Evolutionary conservation across 1,140 invertebrate genomes (phyloP).

Genomic region (Cydia splendana): DNA sequence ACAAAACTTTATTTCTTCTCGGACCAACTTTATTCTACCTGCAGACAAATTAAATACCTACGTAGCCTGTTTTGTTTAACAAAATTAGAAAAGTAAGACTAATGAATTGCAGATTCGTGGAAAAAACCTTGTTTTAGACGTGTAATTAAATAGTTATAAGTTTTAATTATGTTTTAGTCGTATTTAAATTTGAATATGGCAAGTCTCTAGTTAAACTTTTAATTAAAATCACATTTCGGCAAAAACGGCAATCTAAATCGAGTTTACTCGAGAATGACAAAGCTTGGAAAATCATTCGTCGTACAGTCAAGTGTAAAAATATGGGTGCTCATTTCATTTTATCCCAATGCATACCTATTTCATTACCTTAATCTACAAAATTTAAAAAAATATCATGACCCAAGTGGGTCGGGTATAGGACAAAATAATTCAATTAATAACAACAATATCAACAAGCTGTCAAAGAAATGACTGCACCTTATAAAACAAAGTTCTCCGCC

Average conservation of each 20-base stretch:
- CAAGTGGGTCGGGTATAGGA: not conserved
- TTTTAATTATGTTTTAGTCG: not conserved
- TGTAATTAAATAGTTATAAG: not conserved
- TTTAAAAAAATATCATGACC: no score
- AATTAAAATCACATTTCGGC: not conserved
- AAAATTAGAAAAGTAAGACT: not conserved
- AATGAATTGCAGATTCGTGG: slow-evolving; percentile 6
- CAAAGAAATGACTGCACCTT: no score
- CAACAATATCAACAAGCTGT: no score
- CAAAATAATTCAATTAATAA: not conserved
- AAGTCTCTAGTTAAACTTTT: not conserved
- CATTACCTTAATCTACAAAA: no score
- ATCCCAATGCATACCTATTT: no score
- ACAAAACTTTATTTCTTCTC: slow-evolving; percentile 11
- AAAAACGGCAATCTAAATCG: not conserved
- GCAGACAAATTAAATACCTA: not conserved
- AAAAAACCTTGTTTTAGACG: not conserved
- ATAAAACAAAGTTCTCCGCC: no score
- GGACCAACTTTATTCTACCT: not conserved
- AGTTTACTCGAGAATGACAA: no score
- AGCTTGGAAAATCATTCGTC: no score
- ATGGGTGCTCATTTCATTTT: no score
- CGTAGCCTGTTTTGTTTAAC: not conserved
- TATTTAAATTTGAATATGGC: not conserved
- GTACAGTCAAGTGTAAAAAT: no score